Percentiles rank a stretch among this genome's conserved stretches.
phyloP scores from a whole-genome alignment of 2,888 invertebrate genomes.

The Trichogramma evanescens region DNA sequence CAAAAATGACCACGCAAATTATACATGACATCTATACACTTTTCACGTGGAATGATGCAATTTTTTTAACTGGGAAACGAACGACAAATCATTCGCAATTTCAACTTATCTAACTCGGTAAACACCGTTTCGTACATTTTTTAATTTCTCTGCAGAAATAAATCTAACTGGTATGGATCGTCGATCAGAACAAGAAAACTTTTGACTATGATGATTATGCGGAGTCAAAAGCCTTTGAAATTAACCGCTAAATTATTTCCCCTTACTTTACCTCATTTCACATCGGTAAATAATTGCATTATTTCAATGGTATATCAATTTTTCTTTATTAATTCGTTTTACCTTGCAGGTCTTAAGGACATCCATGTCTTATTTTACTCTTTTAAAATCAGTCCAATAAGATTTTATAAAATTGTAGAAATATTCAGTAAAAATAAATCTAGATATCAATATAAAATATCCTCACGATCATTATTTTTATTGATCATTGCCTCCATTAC shows the following conservation, averaged over 20 bases:
- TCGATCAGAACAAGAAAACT: conserved; percentile 11
- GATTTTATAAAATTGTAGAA: not conserved
- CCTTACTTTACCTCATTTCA: conserved; percentile 16
- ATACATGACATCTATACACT: no score
- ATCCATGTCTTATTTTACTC: conserved; percentile 18
- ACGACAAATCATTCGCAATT: no score
- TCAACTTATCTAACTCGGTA: no score
- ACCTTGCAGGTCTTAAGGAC: conserved; percentile 12
- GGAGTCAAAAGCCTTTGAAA: conserved; percentile 12
- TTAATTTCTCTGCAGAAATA: conserved; percentile 6
- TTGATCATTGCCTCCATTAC: no score
- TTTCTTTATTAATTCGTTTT: not conserved
- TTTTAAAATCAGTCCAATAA: conserved; percentile 11
- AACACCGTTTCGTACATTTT: no score
- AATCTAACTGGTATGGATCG: conserved; percentile 12
- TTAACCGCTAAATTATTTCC: conserved; percentile 15
- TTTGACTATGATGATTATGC: conserved; percentile 12
- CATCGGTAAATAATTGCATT: conserved; percentile 11
- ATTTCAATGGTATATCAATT: not conserved
- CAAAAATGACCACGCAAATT: no score
- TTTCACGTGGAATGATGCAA: no score
- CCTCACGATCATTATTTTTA: no score
- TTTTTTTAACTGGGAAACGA: no score
- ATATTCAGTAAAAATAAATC: no score
- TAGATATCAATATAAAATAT: no score